phyloP scores from a whole-genome alignment of 2,888 invertebrate genomes.

The Allacma fusca region DNA sequence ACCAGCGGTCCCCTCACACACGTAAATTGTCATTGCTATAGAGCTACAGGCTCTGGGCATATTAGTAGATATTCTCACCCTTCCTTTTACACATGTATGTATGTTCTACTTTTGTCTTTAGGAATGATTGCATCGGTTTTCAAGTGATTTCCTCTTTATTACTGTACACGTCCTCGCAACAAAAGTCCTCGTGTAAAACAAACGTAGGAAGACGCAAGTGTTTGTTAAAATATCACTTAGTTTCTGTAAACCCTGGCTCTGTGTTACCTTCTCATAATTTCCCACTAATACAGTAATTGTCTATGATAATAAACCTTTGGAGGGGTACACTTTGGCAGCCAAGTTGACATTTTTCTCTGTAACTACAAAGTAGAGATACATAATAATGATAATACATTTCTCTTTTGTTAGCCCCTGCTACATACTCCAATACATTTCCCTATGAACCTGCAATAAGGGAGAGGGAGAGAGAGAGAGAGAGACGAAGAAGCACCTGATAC shows the following conservation, averaged over 20 bases:
- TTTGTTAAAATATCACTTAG: constrained; percentile 17
- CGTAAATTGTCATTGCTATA: too few species aligned
- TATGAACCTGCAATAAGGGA: background rate
- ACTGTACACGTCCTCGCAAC: background rate
- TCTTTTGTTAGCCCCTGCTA: background rate
- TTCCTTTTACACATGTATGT: too few species aligned
- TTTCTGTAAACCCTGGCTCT: background rate
- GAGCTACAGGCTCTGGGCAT: too few species aligned
- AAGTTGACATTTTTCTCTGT: constrained; percentile 14
- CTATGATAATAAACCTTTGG: background rate
- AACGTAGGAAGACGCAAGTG: constrained; percentile 5
- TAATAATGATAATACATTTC: background rate
- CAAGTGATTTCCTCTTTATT: constrained; percentile 16
- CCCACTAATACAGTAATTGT: constrained; percentile 21
- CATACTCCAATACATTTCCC: background rate
- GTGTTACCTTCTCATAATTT: constrained; percentile 1
- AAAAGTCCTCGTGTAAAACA: background rate
- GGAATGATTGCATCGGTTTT: background rate
- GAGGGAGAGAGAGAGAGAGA: background rate
- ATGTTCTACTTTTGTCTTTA: too few species aligned
- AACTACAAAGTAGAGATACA: background rate
- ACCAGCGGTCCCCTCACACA: too few species aligned
- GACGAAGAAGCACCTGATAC: constrained; percentile 28
- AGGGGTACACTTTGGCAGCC: background rate
- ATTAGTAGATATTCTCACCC: too few species aligned